phyloP scores from a whole-genome alignment of 2,888 invertebrate genomes.

The Eupelmus urozonus region DNA sequence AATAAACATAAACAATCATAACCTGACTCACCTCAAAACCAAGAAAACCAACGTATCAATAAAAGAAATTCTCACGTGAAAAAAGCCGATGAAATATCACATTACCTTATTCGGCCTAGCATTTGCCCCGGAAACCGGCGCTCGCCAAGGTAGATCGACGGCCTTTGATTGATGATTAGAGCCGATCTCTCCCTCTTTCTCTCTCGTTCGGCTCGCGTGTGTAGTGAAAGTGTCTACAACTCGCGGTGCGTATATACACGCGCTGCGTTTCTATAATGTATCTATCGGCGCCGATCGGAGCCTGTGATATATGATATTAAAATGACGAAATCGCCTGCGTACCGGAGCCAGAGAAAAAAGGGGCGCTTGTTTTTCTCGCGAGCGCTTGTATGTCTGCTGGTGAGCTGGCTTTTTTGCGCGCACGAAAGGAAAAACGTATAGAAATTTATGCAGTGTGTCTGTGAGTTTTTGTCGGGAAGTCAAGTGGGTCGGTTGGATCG shows the following conservation, averaged over 20 bases:
- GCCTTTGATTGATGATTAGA: conserved; percentile 40
- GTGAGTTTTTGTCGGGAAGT: neutral
- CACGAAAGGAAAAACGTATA: neutral
- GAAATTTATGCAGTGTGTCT: conserved; percentile 22
- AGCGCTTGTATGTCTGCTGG: neutral
- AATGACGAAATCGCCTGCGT: conserved; percentile 41
- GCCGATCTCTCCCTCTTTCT: neutral
- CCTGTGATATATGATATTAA: conserved; percentile 49
- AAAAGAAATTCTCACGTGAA: neutral
- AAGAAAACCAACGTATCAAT: neutral
- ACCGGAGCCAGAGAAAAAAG: neutral
- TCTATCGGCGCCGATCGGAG: conserved; percentile 35
- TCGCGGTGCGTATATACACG: conserved; percentile 8
- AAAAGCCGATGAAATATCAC: neutral
- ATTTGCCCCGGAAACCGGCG: neutral
- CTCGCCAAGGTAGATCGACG: neutral
- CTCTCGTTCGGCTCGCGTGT: too few species aligned
- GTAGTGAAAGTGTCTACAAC: conserved; percentile 29
- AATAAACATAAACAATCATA: neutral
- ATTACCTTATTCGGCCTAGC: neutral
- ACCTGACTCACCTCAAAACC: neutral
- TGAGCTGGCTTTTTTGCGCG: conserved; percentile 3
- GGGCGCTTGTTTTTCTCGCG: conserved; percentile 11
- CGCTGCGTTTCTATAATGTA: conserved; percentile 35
- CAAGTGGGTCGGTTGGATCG: too few species aligned